Evolutionary conservation across 2,888 invertebrate species (phyloP), one percentile per base, ranked within the genome.

Genomic region (Callinectes sapidus): DNA sequence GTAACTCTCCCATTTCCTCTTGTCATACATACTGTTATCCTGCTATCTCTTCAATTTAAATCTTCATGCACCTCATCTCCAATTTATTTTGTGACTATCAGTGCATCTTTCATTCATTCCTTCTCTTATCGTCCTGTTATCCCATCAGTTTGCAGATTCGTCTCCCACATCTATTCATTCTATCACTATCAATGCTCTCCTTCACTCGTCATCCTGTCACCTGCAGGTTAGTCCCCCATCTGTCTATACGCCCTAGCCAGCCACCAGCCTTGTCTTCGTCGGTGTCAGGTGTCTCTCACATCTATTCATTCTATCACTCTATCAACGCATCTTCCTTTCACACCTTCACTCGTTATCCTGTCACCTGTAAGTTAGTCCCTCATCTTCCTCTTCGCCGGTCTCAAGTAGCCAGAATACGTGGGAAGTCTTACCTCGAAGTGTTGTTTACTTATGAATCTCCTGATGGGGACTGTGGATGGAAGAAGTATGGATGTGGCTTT

Each of bases 361-460:
- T 71, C 71, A n/a, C 71, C 71, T 28, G n/a, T 8, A 61, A 61
- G 61, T 23, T 48, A 48, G 48, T 48, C 48, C 8, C 10, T 10
- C 48, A 8, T 0, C 1, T 8, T 32, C 1, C 81, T 8, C 81
- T 13, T 32, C 5, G 61, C 61, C 18, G 16, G 18, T 18, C 61
- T 16, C 71, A 71, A 3, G 23, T 81, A 81, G 13, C 81, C 32
- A 81, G 14, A 16, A 35, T 35, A 32, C 32, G 3, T 13, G 35
- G n/a, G n/a, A 16, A 81, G 32, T 81, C 81, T 81, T 81, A 81
- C 81, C 81, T 81, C 35, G 81, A 81, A 14, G 81, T 32, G 81
- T 16, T 81, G 81, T 81, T 81, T 32, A 35, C 32, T 32, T 81
- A 35, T 81, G 2, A 14, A 35, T 81, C 35, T 81, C 14, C 81